A percentile compares a stretch with the other conserved stretches of the same genome.
phyloP scores from a whole-genome alignment of 2,888 invertebrate genomes.

The Cistogaster globosa region DNA sequence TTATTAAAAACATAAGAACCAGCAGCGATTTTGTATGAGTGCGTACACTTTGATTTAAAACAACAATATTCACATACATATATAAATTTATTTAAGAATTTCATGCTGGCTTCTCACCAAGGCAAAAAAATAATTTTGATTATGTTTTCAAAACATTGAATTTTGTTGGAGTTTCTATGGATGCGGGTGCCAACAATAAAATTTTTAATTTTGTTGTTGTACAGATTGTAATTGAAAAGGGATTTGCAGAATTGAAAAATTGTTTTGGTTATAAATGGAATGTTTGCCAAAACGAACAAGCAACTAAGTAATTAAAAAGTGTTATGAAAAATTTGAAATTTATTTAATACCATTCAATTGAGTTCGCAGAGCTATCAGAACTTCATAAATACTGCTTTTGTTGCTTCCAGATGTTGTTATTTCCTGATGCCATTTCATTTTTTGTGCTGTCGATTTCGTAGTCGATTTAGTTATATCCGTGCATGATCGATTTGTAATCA shows the following conservation, averaged over 20 bases:
- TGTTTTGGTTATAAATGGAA: background rate
- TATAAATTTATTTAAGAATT: background rate
- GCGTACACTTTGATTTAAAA: conserved; percentile 11
- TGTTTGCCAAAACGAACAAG: too few relatives aligned
- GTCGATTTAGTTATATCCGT: too few relatives aligned
- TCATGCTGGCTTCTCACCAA: conserved; percentile 2
- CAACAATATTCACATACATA: background rate
- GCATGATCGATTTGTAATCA: too few relatives aligned
- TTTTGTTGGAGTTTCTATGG: conserved; percentile 19
- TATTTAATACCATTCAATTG: too few relatives aligned
- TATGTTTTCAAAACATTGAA: conserved; percentile 60
- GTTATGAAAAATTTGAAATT: too few relatives aligned
- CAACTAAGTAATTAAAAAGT: too few relatives aligned
- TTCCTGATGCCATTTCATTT: too few relatives aligned
- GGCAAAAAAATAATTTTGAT: conserved; percentile 27
- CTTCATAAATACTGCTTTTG: too few relatives aligned
- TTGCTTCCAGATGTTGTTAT: too few relatives aligned
- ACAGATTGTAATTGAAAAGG: conserved; percentile 2
- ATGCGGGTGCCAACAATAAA: conserved; percentile 51
- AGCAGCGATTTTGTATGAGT: background rate
- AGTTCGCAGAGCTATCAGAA: too few relatives aligned
- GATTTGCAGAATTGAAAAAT: conserved; percentile 12
- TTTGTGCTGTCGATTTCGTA: too few relatives aligned
- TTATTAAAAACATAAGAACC: conserved; percentile 32
- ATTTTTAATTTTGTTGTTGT: background rate